Evolutionary conservation across 2,113 vertebrate genomes (phyloP), one percentile per base, ranked within the genome.

Genomic region (Chauna torquata): DNA sequence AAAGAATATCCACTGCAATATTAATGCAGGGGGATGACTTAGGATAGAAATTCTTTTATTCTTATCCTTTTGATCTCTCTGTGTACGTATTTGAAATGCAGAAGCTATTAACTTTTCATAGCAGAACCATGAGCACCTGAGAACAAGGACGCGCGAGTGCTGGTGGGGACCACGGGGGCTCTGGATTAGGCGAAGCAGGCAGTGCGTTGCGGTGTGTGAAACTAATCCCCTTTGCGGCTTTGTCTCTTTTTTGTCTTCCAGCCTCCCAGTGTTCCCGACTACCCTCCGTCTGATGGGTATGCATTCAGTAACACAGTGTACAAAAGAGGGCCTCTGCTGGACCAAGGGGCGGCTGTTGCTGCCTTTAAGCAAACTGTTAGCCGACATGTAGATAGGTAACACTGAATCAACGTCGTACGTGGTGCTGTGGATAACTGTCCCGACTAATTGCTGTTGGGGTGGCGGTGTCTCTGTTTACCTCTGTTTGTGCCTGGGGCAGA

Each of bases 361-460:
- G 98, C 98, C 82, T 98, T 99, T 95, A 99, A 98, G 96, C 98
- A 99, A 92, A 98, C 98, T 65, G 97, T 98, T 97, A 98, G 97
- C 97, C 98, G 97, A 70, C 98, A 95, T 86, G 97, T 98, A 92
- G 99, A 99, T 97, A 98, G 99, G 99, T 99, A 99, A 99, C 93
- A n/a, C 47, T 64, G 77, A 83, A 16, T 80, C 55, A 40, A 9
- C 2, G 34, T 90, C 40, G 13, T 71, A 40, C 47, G 34, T 82
- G 82, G 49, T 79, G 97, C 97, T 97, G 75, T 98, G 98, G 98
- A 98, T 98, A 98, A 98, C 98, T 97, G 97, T 93, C 98, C 97
- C 76, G 9, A 69, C 82, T 87, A 87, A 27, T 1, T 71, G 66
- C 92, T 93, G 1, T 2, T 16, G 88, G 94, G 77, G 77, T 96